phyloP scores from a whole-genome alignment of 1,140 invertebrate species.

The Mylabris phalerata region DNA sequence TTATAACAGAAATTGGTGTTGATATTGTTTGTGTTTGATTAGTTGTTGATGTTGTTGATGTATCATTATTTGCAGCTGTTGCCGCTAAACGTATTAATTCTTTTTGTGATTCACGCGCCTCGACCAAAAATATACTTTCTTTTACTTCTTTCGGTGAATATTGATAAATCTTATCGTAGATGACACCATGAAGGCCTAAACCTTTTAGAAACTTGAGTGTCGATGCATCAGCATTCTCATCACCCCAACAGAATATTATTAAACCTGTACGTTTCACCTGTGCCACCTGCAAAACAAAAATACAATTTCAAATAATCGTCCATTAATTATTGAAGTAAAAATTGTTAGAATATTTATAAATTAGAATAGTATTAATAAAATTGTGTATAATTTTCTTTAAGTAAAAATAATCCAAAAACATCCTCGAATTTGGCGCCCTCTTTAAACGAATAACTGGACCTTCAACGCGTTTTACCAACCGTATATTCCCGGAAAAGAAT shows the following conservation, averaged over 20 bases:
- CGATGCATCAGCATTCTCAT: constrained; percentile 85
- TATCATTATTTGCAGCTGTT: constrained; percentile 21
- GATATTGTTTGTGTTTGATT: constrained; percentile 22
- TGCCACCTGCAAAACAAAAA: constrained; percentile 48
- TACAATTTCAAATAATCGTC: background rate
- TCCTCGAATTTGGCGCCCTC: too few relatives aligned
- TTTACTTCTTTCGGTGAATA: constrained; percentile 72
- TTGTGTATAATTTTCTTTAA: too few relatives aligned
- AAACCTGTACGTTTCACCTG: constrained; percentile 68
- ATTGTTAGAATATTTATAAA: too few relatives aligned
- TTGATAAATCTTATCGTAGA: constrained; percentile 87
- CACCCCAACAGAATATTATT: constrained; percentile 93
- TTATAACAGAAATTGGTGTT: constrained; percentile 26
- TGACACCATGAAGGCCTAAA: constrained; percentile 84
- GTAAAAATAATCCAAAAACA: too few relatives aligned
- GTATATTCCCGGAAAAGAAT: too few relatives aligned
- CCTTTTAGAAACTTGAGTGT: constrained; percentile 80
- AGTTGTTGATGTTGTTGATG: background rate
- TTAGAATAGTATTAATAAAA: too few relatives aligned
- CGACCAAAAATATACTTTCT: constrained; percentile 71
- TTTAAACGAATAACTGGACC: too few relatives aligned
- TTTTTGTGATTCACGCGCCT: constrained; percentile 68
- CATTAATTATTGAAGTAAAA: background rate
- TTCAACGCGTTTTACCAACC: too few relatives aligned
- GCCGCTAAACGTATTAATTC: constrained; percentile 50